phyloP scores from a whole-genome alignment of 2,113 vertebrate species.

The Hypomesus transpacificus region DNA sequence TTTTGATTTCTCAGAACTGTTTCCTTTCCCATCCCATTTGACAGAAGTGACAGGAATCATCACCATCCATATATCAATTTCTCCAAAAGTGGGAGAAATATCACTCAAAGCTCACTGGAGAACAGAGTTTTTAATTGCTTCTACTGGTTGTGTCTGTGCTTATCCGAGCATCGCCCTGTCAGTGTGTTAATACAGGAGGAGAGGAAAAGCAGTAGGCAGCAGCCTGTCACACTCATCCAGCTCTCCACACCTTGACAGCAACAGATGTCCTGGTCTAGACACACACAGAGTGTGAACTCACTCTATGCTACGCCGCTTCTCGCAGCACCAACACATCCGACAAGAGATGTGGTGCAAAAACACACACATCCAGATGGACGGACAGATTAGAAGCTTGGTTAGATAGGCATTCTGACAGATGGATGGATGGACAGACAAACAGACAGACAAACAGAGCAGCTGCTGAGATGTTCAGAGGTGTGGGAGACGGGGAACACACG shows the following conservation, averaged over 20 bases:
- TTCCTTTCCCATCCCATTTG: too few species aligned
- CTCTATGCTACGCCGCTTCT: slow-evolving; percentile 6
- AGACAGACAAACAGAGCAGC: neutral
- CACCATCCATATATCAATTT: slow-evolving; percentile 49
- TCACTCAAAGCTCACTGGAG: slow-evolving; percentile 34
- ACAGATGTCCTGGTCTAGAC: slow-evolving; percentile 38
- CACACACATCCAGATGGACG: too few species aligned
- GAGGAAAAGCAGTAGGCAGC: slow-evolving; percentile 29
- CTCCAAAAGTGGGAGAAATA: slow-evolving; percentile 53
- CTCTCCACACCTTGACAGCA: slow-evolving; percentile 32
- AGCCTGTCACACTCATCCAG: slow-evolving; percentile 36
- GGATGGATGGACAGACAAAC: neutral
- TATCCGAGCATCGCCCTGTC: slow-evolving; percentile 42
- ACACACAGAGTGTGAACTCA: slow-evolving; percentile 19
- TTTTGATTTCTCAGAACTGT: slow-evolving; percentile 2
- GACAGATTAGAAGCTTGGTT: too few species aligned
- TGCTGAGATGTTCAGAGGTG: slow-evolving; percentile 38
- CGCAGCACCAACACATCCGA: too few species aligned
- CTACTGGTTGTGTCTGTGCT: slow-evolving; percentile 41
- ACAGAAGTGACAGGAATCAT: slow-evolving; percentile 38
- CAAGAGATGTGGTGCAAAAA: too few species aligned
- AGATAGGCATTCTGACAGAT: neutral
- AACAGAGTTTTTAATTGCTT: slow-evolving; percentile 37
- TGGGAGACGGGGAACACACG: slow-evolving; percentile 38
- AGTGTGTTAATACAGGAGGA: slow-evolving; percentile 17